Percentiles rank a stretch among this genome's conserved stretches.
These are phyloP conservation scores for Corythornis leucogaster DNA, from an alignment of 2,797 vertebrate genomes.

Conservation along the genomic window DNA sequence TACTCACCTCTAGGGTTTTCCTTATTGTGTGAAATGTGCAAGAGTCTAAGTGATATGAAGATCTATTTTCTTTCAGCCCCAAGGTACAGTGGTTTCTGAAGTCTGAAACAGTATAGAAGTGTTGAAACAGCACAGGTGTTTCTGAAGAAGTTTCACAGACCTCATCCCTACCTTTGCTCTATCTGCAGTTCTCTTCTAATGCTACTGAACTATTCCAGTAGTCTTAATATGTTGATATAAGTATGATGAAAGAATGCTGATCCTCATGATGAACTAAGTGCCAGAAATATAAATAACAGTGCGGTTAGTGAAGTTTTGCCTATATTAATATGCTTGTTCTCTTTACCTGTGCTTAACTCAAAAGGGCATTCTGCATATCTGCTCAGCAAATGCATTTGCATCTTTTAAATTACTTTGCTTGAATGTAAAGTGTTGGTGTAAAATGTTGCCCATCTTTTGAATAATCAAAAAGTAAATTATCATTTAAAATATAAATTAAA, in stretches of 20 bases:
- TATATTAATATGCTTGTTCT: conserved; percentile 26
- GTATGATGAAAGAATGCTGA: conserved; percentile 12
- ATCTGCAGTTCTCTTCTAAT: not conserved
- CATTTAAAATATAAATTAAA: conserved; percentile 62
- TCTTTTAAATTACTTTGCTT: conserved; percentile 60
- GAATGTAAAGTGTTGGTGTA: conserved; percentile 54
- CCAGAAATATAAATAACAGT: conserved; percentile 30
- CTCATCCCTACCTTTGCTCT: not conserved
- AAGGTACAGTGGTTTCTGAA: not conserved
- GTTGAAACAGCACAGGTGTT: not conserved
- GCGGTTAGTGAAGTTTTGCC: conserved; percentile 37
- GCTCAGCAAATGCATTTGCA: conserved; percentile 42
- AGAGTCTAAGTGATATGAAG: not conserved
- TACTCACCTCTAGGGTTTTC: not conserved
- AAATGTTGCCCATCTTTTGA: conserved; percentile 47
- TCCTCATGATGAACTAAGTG: not conserved
- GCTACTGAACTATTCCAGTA: not conserved
- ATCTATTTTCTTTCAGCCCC: not conserved
- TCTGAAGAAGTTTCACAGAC: not conserved
- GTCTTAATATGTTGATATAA: not conserved
- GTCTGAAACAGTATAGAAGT: not conserved
- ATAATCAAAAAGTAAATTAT: conserved; percentile 52
- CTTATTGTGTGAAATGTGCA: not conserved
- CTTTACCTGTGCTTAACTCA: not conserved
- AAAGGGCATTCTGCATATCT: conserved; percentile 31